A percentile compares a stretch with the other conserved stretches of the same genome.
Conservation (phyloP, 2,113 vertebrate species). For the Urocynchramus pylzowi region DNA sequence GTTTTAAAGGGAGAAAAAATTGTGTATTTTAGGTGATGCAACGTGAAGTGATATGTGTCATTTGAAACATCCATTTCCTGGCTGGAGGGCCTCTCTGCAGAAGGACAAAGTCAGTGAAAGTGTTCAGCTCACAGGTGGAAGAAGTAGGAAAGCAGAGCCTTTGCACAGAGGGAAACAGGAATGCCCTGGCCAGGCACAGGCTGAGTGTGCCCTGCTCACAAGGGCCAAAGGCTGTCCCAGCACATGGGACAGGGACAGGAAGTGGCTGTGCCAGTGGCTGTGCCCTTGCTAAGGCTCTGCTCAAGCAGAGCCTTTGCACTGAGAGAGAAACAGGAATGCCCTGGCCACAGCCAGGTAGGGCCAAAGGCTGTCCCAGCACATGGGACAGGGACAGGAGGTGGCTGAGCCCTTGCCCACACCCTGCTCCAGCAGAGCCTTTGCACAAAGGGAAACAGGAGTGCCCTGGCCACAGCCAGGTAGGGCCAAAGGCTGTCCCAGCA, state of each 20-base stretch:
- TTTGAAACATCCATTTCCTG: not conserved
- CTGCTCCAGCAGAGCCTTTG: not conserved
- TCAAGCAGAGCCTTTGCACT: not conserved
- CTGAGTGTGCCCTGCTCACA: too few species aligned
- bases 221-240: not conserved
- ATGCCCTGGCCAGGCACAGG: not conserved
- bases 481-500: not conserved
- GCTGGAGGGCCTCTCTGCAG: not conserved
- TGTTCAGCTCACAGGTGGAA: not conserved
- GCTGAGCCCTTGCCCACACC: not conserved
- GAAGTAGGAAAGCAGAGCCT: not conserved
- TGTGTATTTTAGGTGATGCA: accelerated
- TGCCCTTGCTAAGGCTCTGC: not conserved
- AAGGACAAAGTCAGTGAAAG: not conserved
- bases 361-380: too few species aligned
- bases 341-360: not conserved
- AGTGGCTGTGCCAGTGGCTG: not conserved
- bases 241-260: not conserved
- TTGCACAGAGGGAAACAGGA: not conserved
- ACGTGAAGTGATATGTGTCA: accelerated
- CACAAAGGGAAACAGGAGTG: not conserved
- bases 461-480: not conserved
- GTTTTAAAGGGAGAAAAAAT: not conserved
- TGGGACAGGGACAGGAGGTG: not conserved
- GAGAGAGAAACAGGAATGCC: not conserved